Base-by-base conservation (phyloP, 2,888 invertebrate genomes). In the Malthinus seriepunctatus region DNA sequence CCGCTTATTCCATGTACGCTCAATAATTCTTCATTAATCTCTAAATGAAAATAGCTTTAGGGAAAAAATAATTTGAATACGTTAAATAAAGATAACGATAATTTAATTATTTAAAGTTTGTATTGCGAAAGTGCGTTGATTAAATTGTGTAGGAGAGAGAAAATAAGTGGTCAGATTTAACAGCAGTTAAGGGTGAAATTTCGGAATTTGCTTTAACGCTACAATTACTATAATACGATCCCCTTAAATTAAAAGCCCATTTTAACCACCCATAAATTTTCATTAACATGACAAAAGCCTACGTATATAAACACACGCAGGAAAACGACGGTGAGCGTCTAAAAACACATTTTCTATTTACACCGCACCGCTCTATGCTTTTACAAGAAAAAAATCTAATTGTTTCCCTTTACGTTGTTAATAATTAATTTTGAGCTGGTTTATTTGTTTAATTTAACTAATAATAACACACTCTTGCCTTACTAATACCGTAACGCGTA, bases 261-360 rank as follows among this genome's bases (percentile, higher is more conserved):
- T 59, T 59, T 54, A 59, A 50, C 59, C 50, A 37, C 44, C 59
- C 31, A 59, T 59, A 59, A 59, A 59, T 59, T 59, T 59, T 59
- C 52, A 59, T 59, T 54, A 59, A 38, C 59, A 50, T 56, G 56
- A 56, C 56, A 56, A 56, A 49, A 46, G 45, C 45, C 38, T 42
- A 50, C 45, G 56, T 23, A 23, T 23, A 23, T 23, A 23, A 23
- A 23, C 34, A 56, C 50, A 50, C 38, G 35, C 14, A 55, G 55
- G 49, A 50, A 39, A 45, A 12, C 49, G 34, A 12, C 49, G 34
- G 49, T 32, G 37, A 31, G 14, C 10, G 50, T 23, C 45, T 56
- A 56, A 56, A 56, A 50, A 50, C 38, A 31, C 35, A 38, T 35
- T 56, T 49, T 34, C 15, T 45, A 34, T 44, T 55, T n/a, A 50